Evolutionary conservation across 2,113 vertebrate species (phyloP).

Genomic region (Hemiprocne comata): DNA sequence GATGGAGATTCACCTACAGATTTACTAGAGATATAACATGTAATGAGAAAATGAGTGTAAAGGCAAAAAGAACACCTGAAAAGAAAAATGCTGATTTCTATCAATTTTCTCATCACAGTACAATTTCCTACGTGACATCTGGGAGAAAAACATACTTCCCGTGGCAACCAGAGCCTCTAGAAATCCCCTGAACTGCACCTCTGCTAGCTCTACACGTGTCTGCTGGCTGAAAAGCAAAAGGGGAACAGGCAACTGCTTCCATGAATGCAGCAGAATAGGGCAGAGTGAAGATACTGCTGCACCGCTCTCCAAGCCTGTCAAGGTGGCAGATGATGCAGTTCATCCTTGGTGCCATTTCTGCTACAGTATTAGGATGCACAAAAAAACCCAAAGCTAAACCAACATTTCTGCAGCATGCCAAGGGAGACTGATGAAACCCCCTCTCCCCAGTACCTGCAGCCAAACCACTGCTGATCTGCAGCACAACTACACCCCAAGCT

Average conservation of each 20-base stretch:
- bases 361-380: background rate
- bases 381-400: background rate
- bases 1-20: background rate
- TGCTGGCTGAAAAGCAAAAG: background rate
- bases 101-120: background rate
- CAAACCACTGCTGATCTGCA: background rate
- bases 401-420: background rate
- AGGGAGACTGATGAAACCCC: background rate
- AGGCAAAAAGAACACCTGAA: background rate
- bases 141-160: background rate
- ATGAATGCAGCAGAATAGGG: fast-evolving
- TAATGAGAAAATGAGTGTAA: background rate
- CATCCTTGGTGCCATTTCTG: background rate
- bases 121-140: background rate
- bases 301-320: too few relatives aligned
- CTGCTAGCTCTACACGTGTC: background rate
- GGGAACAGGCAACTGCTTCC: background rate
- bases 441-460: background rate
- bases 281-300: background rate
- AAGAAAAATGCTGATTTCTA: background rate
- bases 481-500: background rate
- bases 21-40: background rate
- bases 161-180: background rate
- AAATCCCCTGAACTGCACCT: background rate
- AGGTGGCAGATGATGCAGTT: background rate